Evolutionary conservation across 1,140 invertebrate genomes (phyloP), one percentile per base, ranked within the genome.

Genomic region (Trichomalopsis sarcophagae): DNA sequence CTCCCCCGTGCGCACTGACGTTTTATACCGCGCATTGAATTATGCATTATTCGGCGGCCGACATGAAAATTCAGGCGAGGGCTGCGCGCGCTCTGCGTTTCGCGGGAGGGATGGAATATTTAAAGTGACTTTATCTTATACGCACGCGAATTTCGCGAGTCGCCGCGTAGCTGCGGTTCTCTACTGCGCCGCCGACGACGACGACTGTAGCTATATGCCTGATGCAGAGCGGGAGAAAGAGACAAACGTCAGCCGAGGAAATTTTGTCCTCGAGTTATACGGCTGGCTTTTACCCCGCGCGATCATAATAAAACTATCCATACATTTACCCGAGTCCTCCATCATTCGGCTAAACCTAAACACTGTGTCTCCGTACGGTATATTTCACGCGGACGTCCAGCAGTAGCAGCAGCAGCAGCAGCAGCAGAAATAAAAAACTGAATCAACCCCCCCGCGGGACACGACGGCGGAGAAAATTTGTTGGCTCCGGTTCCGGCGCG

Each of bases 51-150:
- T 81, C 66, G 69, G 55, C 50, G 62, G 81, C 36, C 23, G 36
- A 33, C 47, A 78, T 55, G 74, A 80, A 83, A 76, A 76, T 81
- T 84, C 78, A 77, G 55, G 17, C 21, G 55, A 62, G 14, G 55
- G 17, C 55, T 62, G 55, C 55, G 27, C 55, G 27, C 27, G 27
- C 27, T 62, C 55, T n/a, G 55, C 11, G 50, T 14, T 55, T 17
- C 50, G 50, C n/a, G 40, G 36, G 68, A 36, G 27, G 33, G 44
- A 76, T 2, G 69, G 82, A 84, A 82, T 85, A 85, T 82, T 84
- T 82, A 86, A 84, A 86, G 80, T 86, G 27, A 55, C 79, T 81
- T 85, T 85, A 76, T 85, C 77, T 85, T 81, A 66, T 40, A 84
- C 50, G 69, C 78, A 74, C 23, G 66, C 76, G 40, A 84, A 82